Base-by-base conservation (phyloP, 2,797 vertebrate species). In the Manis javanica region DNA sequence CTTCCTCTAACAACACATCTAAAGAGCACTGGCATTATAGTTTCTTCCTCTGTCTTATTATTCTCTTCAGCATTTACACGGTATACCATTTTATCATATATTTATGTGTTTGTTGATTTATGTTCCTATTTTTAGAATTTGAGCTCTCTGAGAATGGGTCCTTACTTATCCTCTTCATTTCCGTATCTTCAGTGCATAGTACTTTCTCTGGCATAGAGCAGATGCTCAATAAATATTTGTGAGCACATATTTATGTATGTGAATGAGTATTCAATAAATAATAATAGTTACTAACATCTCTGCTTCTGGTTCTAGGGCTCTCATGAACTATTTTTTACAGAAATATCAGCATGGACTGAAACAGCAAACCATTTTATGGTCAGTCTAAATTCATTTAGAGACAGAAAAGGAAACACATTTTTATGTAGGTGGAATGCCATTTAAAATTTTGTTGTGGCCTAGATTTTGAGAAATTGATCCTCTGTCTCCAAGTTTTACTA, bases 401-500 rank as follows among this genome's bases (percentile, higher is more conserved):
- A 24, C 11, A 83, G 74, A 85, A 84, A 69, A 49, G 34, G 23
- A 83, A 63, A 5, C 26, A 94, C 46, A 84, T 55, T 13, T 88
- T 26, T 87, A 34, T 81, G 26, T 90, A 82, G 7, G 24, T 49
- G 14, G 46, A 68, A 29, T 13, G 31, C 29, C 14, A 86, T 87
- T 79, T 90, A 59, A 94, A 93, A 81, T 10, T 66, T 57, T 79
- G 21, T 39, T 66, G 55, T 93, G 61, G 31, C 53, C 24, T 94
- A 46, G 10, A 91, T 74, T 96, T 66, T 93, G 71, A 95, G 61
- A 96, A 96, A 69, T 55, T 89, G 14, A 90, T 26, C 9, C 11
- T 39, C 31, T 49, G 26, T 1, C 19, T 93, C 31, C 31, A 82
- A 37, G 23, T 83, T 87, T 89, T 87, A 75, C 18, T 46, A 31